Base-by-base conservation (phyloP, 2,113 vertebrate species). In the Dascyllus trimaculatus region DNA sequence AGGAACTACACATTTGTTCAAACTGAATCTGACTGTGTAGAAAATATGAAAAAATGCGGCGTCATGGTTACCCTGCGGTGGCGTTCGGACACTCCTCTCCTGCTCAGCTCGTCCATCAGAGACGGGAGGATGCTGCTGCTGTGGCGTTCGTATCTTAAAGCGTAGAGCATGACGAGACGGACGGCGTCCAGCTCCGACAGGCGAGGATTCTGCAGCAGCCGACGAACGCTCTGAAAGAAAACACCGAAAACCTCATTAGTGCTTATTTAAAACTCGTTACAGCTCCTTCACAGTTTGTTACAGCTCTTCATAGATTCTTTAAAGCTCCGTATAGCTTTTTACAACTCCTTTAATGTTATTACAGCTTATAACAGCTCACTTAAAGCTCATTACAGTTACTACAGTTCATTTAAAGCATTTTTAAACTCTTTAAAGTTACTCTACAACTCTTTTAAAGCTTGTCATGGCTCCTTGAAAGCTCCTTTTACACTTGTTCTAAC, bases 111-210 rank as follows among this genome's bases (percentile, higher is more conserved):
- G 0, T 94, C 85, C 93, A 97, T 83, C 29, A 99, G 94, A 0
- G 93, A 93, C 0, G 96, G 93, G 3, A 99, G 95, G 85, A 95
- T 90, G 65, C 89, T 96, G 93, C 92, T 96, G 94, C 95, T 95
- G 94, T 99, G 97, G 19, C 96, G 91, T n/a, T 99, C 97, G 1
- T 99, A 99, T 70, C 95, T 95, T 62, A 99, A 93, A 1, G 98
- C 97, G 4, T 99, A 99, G 0, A 99, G 96, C 96, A 96, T 97
- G 71, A 99, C 97, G 48, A 99, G 82, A 1, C 98, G 95, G 0
- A 94, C 93, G 0, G 97, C 96, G 1, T 99, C 98, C 56, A 97
- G 48, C 84, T 99, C 97, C 0, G 91, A 77, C 75, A 99, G 81
- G 6, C 92, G 95, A 3, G 97, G 95, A 72, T 95, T 96, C 93